Evolutionary conservation across 1,140 invertebrate species (phyloP).

Genomic region (Ceratosolen fusciceps): DNA sequence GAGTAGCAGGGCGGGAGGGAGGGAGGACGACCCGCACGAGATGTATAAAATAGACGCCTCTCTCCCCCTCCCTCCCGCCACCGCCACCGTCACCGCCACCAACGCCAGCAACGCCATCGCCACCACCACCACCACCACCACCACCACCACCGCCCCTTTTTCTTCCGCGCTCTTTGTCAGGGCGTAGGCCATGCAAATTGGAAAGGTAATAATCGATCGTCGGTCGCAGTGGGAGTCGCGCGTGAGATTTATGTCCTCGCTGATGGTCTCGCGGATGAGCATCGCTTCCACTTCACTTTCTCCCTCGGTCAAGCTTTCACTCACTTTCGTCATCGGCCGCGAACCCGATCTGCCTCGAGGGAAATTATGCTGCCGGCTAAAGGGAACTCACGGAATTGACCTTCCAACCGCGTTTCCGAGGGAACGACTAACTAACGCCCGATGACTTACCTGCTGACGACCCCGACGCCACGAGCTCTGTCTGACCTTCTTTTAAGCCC

Average conservation of each 20-base stretch:
- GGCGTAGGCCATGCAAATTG: slow-evolving; percentile 71
- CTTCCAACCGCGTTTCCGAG: background rate
- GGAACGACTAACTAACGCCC: background rate
- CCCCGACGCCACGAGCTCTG: too few species aligned
- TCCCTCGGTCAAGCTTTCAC: slow-evolving; percentile 48
- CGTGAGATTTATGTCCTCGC: slow-evolving; percentile 63
- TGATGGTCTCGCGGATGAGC: slow-evolving; percentile 69
- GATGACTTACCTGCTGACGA: slow-evolving; percentile 18
- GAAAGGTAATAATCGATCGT: slow-evolving; percentile 73
- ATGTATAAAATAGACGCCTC: too few species aligned
- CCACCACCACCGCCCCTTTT: background rate
- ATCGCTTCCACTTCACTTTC: slow-evolving; percentile 57
- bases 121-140: too few species aligned
- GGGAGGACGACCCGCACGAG: too few species aligned
- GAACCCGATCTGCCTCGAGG: slow-evolving; percentile 71
- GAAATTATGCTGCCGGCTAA: slow-evolving; percentile 63
- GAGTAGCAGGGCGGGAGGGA: too few species aligned
- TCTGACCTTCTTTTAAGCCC: too few species aligned
- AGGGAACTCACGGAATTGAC: background rate
- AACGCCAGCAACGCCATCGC: too few species aligned
- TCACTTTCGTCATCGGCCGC: slow-evolving; percentile 47
- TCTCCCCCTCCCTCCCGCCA: too few species aligned
- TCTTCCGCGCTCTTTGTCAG: slow-evolving; percentile 35
- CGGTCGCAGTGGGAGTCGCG: slow-evolving; percentile 25
- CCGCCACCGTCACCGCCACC: too few species aligned